Percentiles rank a stretch among this genome's conserved stretches.
Conservation (phyloP, 2,888 invertebrate genomes). For the Uloborus plumipes region DNA sequence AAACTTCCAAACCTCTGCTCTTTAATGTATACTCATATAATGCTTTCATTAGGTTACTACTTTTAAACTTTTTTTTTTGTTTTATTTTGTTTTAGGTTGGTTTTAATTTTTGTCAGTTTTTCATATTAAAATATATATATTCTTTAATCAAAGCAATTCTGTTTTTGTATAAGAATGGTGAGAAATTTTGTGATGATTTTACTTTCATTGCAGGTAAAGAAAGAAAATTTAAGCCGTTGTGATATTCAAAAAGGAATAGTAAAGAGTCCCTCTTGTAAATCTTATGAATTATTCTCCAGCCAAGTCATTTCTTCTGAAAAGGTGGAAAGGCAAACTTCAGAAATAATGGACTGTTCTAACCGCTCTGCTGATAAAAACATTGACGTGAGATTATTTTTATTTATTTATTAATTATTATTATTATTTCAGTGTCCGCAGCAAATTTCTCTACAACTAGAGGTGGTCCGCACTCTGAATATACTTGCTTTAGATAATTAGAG, state of each 20-base stretch:
- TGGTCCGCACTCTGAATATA: too few relatives aligned
- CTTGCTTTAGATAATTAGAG: too few relatives aligned
- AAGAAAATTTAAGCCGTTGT: slow-evolving; percentile 33
- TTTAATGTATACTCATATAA: background rate
- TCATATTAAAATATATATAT: too few relatives aligned
- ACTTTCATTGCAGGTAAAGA: slow-evolving; percentile 6
- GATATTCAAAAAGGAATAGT: slow-evolving; percentile 54
- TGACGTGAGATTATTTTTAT: slow-evolving; percentile 19
- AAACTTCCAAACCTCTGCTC: background rate
- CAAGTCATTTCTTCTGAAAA: slow-evolving; percentile 54
- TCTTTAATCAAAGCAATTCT: too few relatives aligned
- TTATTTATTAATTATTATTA: background rate
- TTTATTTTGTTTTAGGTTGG: too few relatives aligned
- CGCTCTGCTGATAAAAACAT: slow-evolving; percentile 43
- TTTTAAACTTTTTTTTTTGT: too few relatives aligned
- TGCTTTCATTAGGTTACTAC: too few relatives aligned
- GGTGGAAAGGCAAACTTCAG: slow-evolving; percentile 44
- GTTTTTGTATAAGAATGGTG: background rate
- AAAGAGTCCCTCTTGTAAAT: slow-evolving; percentile 59
- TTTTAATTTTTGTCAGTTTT: too few relatives aligned
- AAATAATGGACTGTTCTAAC: slow-evolving; percentile 40
- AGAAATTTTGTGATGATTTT: background rate
- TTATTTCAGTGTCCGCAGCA: too few relatives aligned
- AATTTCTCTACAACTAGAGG: too few relatives aligned
- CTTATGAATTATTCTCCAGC: slow-evolving; percentile 53